phyloP scores from a whole-genome alignment of 2,888 invertebrate genomes.

The Nebria brevicollis region DNA sequence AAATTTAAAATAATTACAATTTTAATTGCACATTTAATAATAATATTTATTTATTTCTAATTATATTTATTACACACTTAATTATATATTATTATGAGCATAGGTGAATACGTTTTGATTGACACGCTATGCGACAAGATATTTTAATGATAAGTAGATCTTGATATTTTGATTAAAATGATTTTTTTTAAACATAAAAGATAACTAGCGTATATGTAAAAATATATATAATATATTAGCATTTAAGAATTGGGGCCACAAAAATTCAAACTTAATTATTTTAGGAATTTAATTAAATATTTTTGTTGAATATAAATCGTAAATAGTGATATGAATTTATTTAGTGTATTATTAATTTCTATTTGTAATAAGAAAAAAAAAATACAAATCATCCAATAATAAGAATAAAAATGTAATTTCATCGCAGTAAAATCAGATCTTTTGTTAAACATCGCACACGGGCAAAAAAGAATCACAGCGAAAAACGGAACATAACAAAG shows the following conservation, averaged over 20 bases:
- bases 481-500: slow-evolving; percentile 10
- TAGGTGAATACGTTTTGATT: not conserved
- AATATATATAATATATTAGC: not conserved
- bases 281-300: too few relatives aligned
- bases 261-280: too few relatives aligned
- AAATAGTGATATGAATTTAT: not conserved
- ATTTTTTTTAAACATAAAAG: not conserved
- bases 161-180: not conserved
- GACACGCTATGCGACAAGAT: not conserved
- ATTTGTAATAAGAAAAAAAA: not conserved
- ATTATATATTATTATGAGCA: not conserved
- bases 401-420: not conserved
- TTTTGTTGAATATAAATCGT: too few relatives aligned
- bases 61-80: not conserved
- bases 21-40: not conserved
- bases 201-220: not conserved
- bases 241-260: not conserved
- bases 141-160: not conserved
- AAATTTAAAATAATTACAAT: not conserved
- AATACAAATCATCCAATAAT: too few relatives aligned
- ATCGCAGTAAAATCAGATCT: slow-evolving; percentile 5
- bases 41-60: not conserved
- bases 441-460: not conserved
- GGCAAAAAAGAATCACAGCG: slow-evolving; percentile 17
- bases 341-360: not conserved